phyloP scores from a whole-genome alignment of 2,888 invertebrate species.

The Zygothrica quintamaculata region DNA sequence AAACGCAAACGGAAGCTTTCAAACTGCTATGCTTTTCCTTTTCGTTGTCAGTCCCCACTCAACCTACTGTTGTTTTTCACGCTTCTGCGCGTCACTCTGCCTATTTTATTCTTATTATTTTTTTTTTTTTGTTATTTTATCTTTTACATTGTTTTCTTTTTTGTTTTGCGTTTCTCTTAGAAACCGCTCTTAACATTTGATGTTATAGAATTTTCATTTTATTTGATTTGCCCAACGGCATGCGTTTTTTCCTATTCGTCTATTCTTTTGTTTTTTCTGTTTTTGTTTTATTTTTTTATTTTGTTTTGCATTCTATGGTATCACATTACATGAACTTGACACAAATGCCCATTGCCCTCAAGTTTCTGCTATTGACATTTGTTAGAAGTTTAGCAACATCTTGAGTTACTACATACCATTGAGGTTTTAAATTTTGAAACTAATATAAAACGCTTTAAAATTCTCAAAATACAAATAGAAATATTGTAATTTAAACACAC shows the following conservation, averaged over 20 bases:
- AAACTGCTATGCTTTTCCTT: conserved; percentile 33
- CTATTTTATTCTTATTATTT: conserved; percentile 11
- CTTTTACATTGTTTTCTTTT: conserved; percentile 8
- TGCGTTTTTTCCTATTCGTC: conserved; percentile 5
- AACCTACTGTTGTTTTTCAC: conserved; percentile 50
- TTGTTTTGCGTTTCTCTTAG: conserved; percentile 38
- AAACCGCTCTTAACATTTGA: conserved; percentile 33
- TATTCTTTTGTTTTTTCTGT: conserved; percentile 4
- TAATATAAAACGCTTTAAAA: conserved; percentile 19
- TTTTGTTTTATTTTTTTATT: conserved; percentile 8
- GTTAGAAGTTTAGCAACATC: not conserved
- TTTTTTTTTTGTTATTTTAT: conserved; percentile 5
- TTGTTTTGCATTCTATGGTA: conserved; percentile 1
- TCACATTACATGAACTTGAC: conserved; percentile 65
- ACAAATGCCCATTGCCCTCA: conserved; percentile 32
- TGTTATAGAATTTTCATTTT: conserved; percentile 28
- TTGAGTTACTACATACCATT: conserved; percentile 11
- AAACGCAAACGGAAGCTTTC: conserved; percentile 60
- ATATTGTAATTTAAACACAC: conserved; percentile 42
- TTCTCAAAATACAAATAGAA: conserved; percentile 34
- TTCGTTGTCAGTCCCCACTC: conserved; percentile 22
- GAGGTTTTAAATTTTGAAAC: conserved; percentile 5
- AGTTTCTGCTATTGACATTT: conserved; percentile 19
- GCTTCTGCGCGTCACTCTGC: conserved; percentile 67
- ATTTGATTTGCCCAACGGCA: conserved; percentile 18